These are phyloP conservation scores for Oceanodroma leucorhoa DNA, from an alignment of 2,797 vertebrate species.

Conservation along the genomic window DNA sequence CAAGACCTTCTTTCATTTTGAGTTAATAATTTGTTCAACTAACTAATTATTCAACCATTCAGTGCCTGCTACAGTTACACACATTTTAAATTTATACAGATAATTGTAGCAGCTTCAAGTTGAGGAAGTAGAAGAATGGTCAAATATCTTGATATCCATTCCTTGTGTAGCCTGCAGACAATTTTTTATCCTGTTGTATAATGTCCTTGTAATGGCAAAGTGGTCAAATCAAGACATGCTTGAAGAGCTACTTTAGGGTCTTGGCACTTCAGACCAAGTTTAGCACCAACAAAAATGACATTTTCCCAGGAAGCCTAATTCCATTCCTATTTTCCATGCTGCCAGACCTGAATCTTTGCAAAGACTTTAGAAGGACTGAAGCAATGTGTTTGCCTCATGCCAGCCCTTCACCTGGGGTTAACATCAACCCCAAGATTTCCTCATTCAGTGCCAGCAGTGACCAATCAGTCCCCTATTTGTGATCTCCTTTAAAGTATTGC, in stretches of 20 bases:
- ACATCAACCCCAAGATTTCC: neutral
- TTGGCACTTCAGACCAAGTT: neutral
- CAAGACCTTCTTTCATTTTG: neutral
- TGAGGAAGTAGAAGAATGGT: neutral
- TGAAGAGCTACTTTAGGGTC: neutral
- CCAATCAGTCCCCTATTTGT: neutral
- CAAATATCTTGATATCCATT: neutral
- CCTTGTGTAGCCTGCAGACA: neutral
- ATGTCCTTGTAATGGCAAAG: neutral
- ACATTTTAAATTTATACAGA: neutral
- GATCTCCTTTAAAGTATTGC: neutral
- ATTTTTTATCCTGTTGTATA: neutral
- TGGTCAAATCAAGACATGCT: neutral
- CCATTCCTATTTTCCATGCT: neutral
- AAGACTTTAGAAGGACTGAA: neutral
- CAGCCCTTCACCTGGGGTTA: neutral
- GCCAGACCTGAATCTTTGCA: neutral
- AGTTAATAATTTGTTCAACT: neutral
- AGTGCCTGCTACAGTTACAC: neutral
- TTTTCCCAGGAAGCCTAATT: neutral
- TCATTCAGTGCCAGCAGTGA: neutral
- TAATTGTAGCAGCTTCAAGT: neutral
- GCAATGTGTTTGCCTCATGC: neutral
- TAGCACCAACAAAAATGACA: neutral
- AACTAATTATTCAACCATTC: neutral